Conservation (phyloP, 2,113 vertebrate genomes). For the Nymphicus hollandicus region DNA sequence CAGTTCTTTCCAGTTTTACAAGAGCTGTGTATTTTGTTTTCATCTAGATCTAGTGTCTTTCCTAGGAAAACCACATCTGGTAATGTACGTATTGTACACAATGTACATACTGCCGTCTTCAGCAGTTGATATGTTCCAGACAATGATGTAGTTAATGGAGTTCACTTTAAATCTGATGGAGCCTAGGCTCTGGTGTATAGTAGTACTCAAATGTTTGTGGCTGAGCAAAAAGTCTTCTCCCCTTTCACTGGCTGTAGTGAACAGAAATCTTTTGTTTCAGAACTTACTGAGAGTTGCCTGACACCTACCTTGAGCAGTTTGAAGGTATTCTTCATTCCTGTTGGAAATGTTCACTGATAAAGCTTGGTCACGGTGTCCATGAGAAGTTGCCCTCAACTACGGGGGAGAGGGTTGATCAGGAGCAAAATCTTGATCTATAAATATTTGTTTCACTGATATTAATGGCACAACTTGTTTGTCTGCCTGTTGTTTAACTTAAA, state of each 20-base stretch:
- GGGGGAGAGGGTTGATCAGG: not conserved
- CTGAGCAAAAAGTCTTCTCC: not conserved
- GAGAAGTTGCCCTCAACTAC: not conserved
- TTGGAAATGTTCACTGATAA: not conserved
- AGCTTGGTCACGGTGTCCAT: fast-evolving
- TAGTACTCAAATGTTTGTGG: not conserved
- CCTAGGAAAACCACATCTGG: not conserved
- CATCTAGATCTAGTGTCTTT: not conserved
- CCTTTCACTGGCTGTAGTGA: not conserved
- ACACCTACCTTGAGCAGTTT: not conserved
- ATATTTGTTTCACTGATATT: not conserved
- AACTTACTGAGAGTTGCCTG: not conserved
- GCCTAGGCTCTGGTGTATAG: not conserved
- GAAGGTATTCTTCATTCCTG: not conserved
- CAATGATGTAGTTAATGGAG: not conserved
- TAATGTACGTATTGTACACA: not conserved
- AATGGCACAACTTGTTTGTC: not conserved
- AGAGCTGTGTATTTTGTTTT: not conserved
- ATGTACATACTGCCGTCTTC: not conserved
- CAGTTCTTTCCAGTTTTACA: not conserved
- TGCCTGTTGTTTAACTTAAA: not conserved
- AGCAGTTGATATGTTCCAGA: not conserved
- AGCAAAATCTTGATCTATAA: not conserved
- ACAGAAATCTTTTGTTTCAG: not conserved
- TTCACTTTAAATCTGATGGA: not conserved